Evolutionary conservation across 2,113 vertebrate species (phyloP).

Genomic region (Morphnarchus princeps): DNA sequence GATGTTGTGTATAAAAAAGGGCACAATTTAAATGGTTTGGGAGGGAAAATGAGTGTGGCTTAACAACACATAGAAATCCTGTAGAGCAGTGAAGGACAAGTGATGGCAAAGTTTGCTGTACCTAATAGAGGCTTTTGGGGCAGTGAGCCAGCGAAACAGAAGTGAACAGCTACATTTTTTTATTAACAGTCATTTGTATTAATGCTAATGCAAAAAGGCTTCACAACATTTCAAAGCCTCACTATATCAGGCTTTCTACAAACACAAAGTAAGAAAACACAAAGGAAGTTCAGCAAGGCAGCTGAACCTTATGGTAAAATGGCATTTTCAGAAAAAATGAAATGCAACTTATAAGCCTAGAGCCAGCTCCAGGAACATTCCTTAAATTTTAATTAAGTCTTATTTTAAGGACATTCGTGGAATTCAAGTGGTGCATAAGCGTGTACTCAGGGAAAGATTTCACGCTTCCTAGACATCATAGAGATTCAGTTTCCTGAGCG

Average conservation of each 20-base stretch:
- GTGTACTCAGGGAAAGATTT: not conserved
- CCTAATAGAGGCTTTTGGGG: not conserved
- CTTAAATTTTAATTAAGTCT: not conserved
- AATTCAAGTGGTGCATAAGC: not conserved
- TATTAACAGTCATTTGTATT: not conserved
- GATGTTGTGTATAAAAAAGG: not conserved
- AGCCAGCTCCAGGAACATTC: not conserved
- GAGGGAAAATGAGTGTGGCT: not conserved
- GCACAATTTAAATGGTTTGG: not conserved
- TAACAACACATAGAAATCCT: not conserved
- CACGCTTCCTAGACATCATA: not conserved
- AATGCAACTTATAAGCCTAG: not conserved
- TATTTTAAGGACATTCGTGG: not conserved
- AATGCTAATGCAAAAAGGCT: not conserved
- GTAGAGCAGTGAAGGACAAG: not conserved
- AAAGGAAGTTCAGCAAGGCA: not conserved
- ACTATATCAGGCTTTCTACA: not conserved
- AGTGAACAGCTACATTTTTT: not conserved
- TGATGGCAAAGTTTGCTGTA: not conserved
- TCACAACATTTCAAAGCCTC: not conserved
- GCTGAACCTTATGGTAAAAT: not conserved
- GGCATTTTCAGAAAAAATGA: not conserved
- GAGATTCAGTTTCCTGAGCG: not conserved
- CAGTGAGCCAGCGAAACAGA: not conserved
- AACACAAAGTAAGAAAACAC: not conserved